Conservation (phyloP, 1,140 invertebrate species). For the Eufriesea mexicana region DNA sequence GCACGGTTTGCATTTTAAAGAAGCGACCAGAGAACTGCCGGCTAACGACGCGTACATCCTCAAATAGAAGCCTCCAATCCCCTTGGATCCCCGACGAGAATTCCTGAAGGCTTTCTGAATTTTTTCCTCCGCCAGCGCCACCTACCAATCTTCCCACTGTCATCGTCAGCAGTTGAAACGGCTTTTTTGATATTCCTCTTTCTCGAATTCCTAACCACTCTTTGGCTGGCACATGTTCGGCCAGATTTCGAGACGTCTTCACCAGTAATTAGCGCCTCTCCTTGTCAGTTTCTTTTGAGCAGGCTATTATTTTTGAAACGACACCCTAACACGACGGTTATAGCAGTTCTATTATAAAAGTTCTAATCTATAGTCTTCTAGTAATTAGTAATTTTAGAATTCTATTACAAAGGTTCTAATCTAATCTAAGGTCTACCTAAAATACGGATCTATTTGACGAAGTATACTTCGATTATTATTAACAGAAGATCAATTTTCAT, state of each 20-base stretch:
- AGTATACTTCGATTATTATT: too few relatives aligned
- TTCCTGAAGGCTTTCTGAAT: not conserved
- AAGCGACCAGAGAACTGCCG: conserved; percentile 65
- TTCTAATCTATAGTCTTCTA: too few relatives aligned
- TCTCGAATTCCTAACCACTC: not conserved
- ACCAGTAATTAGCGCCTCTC: not conserved
- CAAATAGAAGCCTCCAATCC: conserved; percentile 52
- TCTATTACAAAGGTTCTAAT: too few relatives aligned
- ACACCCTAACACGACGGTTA: too few relatives aligned
- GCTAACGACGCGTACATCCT: conserved; percentile 69
- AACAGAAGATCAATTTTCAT: too few relatives aligned
- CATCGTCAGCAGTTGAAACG: not conserved
- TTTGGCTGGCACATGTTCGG: not conserved
- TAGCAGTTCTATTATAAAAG: too few relatives aligned
- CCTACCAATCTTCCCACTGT: not conserved
- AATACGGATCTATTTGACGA: too few relatives aligned
- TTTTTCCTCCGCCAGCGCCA: not conserved
- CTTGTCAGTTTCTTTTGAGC: not conserved
- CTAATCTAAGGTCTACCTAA: too few relatives aligned
- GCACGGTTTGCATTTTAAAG: conserved; percentile 75
- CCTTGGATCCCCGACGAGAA: not conserved
- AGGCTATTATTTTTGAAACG: not conserved
- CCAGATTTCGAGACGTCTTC: not conserved
- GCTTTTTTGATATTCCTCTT: not conserved
- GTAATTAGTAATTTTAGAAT: too few relatives aligned